Base-by-base conservation (phyloP, 2,888 invertebrate genomes). In the Pyrrhia umbra region DNA sequence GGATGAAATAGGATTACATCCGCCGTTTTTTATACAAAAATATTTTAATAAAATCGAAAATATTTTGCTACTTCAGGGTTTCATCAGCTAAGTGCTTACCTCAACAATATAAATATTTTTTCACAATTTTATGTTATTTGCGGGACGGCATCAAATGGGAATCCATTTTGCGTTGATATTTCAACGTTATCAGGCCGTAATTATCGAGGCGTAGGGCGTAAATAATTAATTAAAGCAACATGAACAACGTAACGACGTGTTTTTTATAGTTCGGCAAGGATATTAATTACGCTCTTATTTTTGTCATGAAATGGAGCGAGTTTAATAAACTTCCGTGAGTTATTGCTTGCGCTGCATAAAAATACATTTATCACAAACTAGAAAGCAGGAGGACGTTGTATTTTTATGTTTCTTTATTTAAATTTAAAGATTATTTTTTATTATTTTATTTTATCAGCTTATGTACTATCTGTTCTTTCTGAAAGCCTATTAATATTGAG, bases 51-150 rank as follows among this genome's bases (percentile, higher is more conserved):
- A 67, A 67, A 67, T 76, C 63, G 66, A 62, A 75, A 60, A 64
- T 65, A 37, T 61, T 49, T 63, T 47, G 49, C 40, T 52, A 42
- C 42, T 34, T 25, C 40, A 21, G 10, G 30, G 49, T 75, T 72
- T 72, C 71, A 80, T 79, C 64, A 79, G 57, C 64, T 80, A 61
- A 80, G 78, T 77, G 75, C 72, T 72, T 42, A 37, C 52, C 43
- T 46, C 37, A 15, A 30, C 23, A 47, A 51, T 65, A 60, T 34
- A n/a, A n/a, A n/a, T n/a, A n/a, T 64, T 58, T 77, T 68, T 58
- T 61, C 27, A 40, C 13, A 39, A 42, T 16, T 15, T 59, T 16
- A 60, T 67, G 25, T 62, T 60, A 54, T 77, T 46, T 50, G 34
- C 52, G 47, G n/a, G 8, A 56, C 23, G 9, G 30, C 47, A 60